Evolutionary conservation across 2,797 vertebrate genomes (phyloP).

Genomic region (Trematomus bernacchii): DNA sequence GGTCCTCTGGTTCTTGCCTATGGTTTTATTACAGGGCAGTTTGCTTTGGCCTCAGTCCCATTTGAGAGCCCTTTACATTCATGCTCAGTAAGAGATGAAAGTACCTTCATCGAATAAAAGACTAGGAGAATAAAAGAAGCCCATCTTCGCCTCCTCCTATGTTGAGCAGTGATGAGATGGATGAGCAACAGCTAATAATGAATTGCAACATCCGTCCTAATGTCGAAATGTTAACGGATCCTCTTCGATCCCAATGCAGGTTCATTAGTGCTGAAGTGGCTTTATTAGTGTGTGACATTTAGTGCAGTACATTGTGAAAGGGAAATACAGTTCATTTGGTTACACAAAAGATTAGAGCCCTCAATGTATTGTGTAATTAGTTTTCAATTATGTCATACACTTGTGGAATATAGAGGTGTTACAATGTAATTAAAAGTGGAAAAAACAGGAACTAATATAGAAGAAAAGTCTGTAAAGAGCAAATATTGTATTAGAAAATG

Average conservation of each 20-base stretch:
- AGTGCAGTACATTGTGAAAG: conserved; percentile 9
- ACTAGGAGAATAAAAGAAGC: conserved; percentile 24
- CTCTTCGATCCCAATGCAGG: conserved; percentile 23
- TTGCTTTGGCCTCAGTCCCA: conserved; percentile 36
- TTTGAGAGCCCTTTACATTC: conserved; percentile 36
- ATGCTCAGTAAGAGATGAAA: conserved; percentile 42
- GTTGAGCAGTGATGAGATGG: conserved; percentile 37
- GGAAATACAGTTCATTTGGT: conserved; percentile 12
- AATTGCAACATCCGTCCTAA: conserved; percentile 27
- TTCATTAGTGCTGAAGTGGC: conserved; percentile 39
- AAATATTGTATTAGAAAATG: neutral
- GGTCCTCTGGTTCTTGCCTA: conserved; percentile 41
- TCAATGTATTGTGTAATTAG: neutral
- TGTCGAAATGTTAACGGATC: conserved; percentile 41
- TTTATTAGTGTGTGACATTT: conserved; percentile 26
- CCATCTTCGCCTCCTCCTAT: conserved; percentile 21
- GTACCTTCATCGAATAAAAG: conserved; percentile 8
- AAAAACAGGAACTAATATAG: neutral
- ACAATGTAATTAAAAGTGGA: neutral
- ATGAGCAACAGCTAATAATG: conserved; percentile 44
- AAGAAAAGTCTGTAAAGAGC: neutral
- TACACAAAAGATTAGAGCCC: conserved; percentile 1
- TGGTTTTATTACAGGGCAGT: conserved; percentile 31
- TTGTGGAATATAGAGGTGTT: neutral
- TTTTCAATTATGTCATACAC: neutral